phyloP scores from a whole-genome alignment of 2,797 vertebrate genomes.

The Leptodactylus fallax region DNA sequence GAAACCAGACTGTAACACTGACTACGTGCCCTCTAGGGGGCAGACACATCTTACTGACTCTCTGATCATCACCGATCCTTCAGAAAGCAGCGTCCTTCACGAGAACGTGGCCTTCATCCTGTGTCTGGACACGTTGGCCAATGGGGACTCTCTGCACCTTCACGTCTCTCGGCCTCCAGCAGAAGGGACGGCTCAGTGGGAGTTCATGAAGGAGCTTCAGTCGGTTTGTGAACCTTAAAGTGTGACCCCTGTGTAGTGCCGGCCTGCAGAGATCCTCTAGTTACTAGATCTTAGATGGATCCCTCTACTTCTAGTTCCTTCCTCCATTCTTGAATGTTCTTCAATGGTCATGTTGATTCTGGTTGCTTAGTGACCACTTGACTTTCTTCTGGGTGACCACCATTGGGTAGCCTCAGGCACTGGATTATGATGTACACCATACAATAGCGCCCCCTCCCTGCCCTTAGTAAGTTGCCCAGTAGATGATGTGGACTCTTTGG shows the following conservation, averaged over 20 bases:
- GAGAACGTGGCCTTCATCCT: constrained; percentile 82
- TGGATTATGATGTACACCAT: too few species aligned
- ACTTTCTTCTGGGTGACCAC: neutral
- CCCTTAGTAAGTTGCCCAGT: neutral
- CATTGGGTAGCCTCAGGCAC: too few species aligned
- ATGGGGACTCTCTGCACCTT: constrained; percentile 76
- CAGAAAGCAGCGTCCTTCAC: constrained; percentile 83
- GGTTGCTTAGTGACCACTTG: too few species aligned
- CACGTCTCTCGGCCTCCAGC: constrained; percentile 82
- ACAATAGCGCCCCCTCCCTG: too few species aligned
- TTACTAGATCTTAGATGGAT: too few species aligned
- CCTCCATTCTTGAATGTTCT: too few species aligned
- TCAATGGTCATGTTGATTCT: too few species aligned
- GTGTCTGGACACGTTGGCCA: constrained; percentile 81
- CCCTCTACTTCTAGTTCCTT: too few species aligned
- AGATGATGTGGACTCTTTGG: neutral
- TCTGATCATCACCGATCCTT: neutral
- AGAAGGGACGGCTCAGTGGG: constrained; percentile 72
- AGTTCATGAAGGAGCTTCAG: constrained; percentile 77
- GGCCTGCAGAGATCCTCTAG: neutral
- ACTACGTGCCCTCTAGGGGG: too few species aligned
- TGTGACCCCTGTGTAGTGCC: too few species aligned
- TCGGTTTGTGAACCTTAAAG: constrained; percentile 70
- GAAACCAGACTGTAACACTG: too few species aligned
- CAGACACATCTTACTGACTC: neutral